These are phyloP conservation scores for Nephotettix cincticeps DNA, from an alignment of 1,140 invertebrate genomes.

Conservation along the genomic window DNA sequence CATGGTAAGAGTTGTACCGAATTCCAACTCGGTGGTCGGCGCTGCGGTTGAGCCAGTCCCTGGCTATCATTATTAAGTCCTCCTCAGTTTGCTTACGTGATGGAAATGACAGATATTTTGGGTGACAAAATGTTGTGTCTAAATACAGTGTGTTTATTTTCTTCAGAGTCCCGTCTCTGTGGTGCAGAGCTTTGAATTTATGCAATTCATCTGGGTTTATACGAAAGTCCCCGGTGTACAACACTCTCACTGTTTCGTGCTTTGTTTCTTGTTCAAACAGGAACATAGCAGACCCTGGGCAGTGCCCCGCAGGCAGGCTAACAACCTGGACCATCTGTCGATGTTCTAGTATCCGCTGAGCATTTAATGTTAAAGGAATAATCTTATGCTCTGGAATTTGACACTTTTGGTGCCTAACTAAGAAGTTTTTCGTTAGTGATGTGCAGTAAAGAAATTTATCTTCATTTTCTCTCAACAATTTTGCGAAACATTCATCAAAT, in stretches of 20 bases:
- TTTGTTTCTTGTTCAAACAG: background rate
- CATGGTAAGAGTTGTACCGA: too few species aligned
- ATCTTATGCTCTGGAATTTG: too few species aligned
- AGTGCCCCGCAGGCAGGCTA: background rate
- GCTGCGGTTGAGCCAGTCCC: too few species aligned
- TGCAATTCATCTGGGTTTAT: background rate
- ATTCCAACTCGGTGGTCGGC: too few species aligned
- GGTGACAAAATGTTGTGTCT: background rate
- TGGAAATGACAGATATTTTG: background rate
- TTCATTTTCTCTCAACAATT: background rate
- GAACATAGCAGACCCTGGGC: background rate
- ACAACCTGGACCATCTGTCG: background rate
- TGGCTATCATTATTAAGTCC: too few species aligned
- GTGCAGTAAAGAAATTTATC: too few species aligned
- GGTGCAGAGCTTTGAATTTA: background rate
- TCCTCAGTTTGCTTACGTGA: too few species aligned
- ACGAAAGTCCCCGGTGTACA: background rate
- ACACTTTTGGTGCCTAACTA: too few species aligned
- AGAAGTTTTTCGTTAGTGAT: too few species aligned
- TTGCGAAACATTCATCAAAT: background rate
- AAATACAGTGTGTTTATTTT: background rate
- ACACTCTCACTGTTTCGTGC: too few species aligned
- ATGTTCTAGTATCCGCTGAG: too few species aligned
- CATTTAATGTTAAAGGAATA: too few species aligned
- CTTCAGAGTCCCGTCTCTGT: background rate